Evolutionary conservation across 2,113 vertebrate species (phyloP).

Genomic region (Eretmochelys imbricata): DNA sequence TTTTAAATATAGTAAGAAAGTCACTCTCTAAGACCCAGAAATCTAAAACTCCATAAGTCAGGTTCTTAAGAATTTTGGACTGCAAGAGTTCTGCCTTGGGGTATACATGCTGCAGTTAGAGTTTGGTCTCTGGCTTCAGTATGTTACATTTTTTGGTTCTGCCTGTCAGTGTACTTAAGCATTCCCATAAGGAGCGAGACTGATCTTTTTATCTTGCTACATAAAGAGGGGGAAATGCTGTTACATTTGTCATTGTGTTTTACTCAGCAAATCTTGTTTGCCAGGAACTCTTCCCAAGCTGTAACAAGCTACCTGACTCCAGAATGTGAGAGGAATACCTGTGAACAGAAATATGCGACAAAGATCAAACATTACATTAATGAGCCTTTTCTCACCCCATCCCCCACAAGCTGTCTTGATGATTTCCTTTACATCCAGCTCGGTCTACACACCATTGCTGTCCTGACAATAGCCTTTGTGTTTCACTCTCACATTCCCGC

Average conservation of each 20-base stretch:
- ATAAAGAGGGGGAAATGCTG: not conserved
- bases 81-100: not conserved
- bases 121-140: not conserved
- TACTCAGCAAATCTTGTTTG: not conserved
- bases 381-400: not conserved
- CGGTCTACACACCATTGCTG: not conserved
- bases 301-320: not conserved
- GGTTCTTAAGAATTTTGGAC: not conserved
- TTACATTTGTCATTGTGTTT: not conserved
- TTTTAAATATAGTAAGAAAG: not conserved
- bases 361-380: not conserved
- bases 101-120: not conserved
- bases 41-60: not conserved
- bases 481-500: not conserved
- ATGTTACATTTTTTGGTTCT: not conserved
- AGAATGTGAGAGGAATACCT: not conserved
- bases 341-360: not conserved
- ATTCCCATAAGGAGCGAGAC: not conserved
- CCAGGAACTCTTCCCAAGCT: not conserved
- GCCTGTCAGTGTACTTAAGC: not conserved
- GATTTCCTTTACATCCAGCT: not conserved
- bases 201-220: not conserved
- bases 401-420: not conserved
- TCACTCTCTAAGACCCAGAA: not conserved
- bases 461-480: not conserved